Percentiles rank a stretch among this genome's conserved stretches.
phyloP scores from a whole-genome alignment of 2,797 vertebrate genomes.

The Melopsittacus undulatus region DNA sequence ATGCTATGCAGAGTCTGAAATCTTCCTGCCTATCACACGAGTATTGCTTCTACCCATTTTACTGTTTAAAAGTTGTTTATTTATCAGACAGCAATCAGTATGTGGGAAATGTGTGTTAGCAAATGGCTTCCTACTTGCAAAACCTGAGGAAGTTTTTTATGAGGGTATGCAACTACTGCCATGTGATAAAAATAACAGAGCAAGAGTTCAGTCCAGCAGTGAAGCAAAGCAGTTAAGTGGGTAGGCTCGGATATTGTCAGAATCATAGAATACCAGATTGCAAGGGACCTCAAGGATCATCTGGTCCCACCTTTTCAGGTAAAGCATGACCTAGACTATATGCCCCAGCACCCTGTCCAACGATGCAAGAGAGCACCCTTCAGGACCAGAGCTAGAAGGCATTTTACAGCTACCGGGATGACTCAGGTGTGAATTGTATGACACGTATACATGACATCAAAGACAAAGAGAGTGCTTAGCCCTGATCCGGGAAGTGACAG shows the following conservation, averaged over 20 bases:
- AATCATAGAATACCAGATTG: background rate
- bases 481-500: background rate
- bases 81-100: background rate
- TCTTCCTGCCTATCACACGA: background rate
- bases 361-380: background rate
- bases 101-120: background rate
- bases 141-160: background rate
- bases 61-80: background rate
- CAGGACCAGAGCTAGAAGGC: background rate
- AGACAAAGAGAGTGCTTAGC: background rate
- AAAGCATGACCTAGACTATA: background rate
- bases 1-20: background rate
- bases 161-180: background rate
- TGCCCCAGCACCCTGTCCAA: background rate
- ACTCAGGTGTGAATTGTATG: rapidly evolving
- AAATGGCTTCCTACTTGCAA: background rate
- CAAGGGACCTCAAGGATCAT: background rate
- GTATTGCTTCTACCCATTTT: background rate
- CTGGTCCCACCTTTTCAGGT: background rate
- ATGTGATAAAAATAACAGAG: background rate
- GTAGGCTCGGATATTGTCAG: background rate
- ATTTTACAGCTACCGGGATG: background rate
- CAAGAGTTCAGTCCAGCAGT: background rate
- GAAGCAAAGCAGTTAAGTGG: background rate
- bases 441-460: rapidly evolving